phyloP scores from a whole-genome alignment of 2,888 invertebrate genomes.

The Opisthograptis luteolata region DNA sequence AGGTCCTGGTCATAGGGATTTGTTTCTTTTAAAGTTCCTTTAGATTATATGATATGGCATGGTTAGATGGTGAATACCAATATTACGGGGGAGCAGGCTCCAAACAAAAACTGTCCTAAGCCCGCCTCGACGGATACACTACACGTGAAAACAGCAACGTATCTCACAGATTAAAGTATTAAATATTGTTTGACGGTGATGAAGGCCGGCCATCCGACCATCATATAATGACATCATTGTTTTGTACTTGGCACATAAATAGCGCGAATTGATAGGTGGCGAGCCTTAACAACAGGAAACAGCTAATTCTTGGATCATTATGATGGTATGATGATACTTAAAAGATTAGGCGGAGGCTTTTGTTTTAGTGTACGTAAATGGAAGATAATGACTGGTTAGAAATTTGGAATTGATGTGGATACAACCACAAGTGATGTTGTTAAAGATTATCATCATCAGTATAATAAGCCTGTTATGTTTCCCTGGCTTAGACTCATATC shows the following conservation, averaged over 20 bases:
- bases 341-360: conserved; percentile 6
- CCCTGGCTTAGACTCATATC: no score
- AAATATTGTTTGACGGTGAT: conserved; percentile 22
- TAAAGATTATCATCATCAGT: no score
- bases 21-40: no score
- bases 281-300: conserved; percentile 11
- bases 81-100: no score
- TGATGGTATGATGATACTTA: conserved; percentile 6
- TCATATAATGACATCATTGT: conserved; percentile 26
- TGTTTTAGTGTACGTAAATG: conserved; percentile 7
- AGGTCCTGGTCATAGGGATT: no score
- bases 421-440: no score
- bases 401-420: no score
- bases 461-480: no score
- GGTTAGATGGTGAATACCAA: no score
- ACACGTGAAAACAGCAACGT: not conserved
- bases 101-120: no score
- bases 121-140: not conserved
- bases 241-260: conserved; percentile 18
- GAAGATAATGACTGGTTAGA: conserved; percentile 4
- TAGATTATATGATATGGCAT: no score
- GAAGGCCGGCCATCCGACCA: conserved; percentile 14
- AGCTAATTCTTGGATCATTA: conserved; percentile 18
- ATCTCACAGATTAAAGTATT: conserved; percentile 19
- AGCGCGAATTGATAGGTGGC: conserved; percentile 12